Percentiles rank a stretch among this genome's conserved stretches.
Evolutionary conservation across 2,797 vertebrate species (phyloP).

Genomic region (Leontopithecus rosalia): DNA sequence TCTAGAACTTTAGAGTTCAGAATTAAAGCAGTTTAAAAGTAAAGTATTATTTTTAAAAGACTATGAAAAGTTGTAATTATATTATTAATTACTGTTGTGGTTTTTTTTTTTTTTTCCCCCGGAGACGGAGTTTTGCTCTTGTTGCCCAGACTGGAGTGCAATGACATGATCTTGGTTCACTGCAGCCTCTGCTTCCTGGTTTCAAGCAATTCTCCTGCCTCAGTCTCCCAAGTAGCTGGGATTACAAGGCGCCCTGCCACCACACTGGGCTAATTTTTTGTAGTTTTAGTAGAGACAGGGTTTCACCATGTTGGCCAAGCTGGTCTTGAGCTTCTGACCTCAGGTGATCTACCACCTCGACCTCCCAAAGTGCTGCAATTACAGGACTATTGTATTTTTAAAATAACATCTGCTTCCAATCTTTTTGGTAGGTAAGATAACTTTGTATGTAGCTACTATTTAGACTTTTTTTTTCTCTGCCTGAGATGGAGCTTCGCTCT

Average conservation of each 20-base stretch:
- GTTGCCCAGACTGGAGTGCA: not conserved
- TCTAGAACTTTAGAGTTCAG: not conserved
- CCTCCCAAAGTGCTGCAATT: too few species aligned
- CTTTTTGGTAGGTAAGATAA: too few species aligned
- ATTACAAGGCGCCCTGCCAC: not conserved
- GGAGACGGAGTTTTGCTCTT: not conserved
- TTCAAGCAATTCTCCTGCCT: not conserved
- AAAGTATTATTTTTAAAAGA: not conserved
- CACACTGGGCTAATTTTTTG: not conserved
- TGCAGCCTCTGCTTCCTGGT: accelerated
- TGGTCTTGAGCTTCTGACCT: not conserved
- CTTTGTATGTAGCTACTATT: too few species aligned
- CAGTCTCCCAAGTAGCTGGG: not conserved
- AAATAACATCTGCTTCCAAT: too few species aligned
- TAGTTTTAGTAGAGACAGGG: not conserved
- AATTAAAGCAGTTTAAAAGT: slow-evolving; percentile 30
- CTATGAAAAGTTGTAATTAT: not conserved
- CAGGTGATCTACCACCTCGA: too few species aligned
- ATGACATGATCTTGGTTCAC: not conserved
- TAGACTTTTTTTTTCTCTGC: too few species aligned
- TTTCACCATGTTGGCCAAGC: not conserved
- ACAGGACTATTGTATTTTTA: too few species aligned
- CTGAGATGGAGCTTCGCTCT: too few species aligned
- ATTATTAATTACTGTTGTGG: not conserved
- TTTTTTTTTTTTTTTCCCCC: not conserved